phyloP scores from a whole-genome alignment of 2,797 vertebrate genomes.

The Ctenopoma multispine region DNA sequence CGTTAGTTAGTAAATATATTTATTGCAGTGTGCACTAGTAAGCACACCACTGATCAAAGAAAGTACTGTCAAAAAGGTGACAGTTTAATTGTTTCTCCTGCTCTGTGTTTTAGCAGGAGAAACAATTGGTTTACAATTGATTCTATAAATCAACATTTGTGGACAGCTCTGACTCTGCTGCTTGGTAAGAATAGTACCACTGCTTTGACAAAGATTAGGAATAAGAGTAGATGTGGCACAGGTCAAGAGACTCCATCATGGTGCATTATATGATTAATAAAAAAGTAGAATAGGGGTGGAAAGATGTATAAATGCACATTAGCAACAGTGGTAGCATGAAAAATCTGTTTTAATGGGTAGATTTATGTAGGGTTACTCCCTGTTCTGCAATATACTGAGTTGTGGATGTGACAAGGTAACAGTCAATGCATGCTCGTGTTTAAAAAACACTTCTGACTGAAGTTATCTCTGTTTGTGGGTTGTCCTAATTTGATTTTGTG shows the following conservation, averaged over 20 bases:
- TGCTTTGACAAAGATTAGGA: background rate
- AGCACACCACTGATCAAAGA: conserved; percentile 19
- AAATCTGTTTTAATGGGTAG: background rate
- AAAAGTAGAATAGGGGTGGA: background rate
- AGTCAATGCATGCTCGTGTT: background rate
- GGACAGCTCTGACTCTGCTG: background rate
- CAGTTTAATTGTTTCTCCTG: no score
- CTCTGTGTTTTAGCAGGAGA: conserved; percentile 2
- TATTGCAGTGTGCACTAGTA: background rate
- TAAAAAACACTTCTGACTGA: background rate
- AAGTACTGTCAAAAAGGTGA: conserved; percentile 23
- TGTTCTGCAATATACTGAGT: no score
- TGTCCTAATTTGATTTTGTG: no score
- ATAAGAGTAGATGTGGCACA: background rate
- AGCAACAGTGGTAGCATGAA: background rate
- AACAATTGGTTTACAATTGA: no score
- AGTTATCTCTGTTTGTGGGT: background rate
- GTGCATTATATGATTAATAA: no score
- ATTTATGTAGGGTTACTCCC: background rate
- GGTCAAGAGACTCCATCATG: background rate
- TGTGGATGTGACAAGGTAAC: no score
- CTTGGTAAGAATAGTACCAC: background rate
- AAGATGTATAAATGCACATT: background rate
- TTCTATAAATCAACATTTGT: background rate
- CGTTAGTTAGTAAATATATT: conserved; percentile 39